Evolutionary conservation across 2,113 vertebrate species (phyloP), one percentile per base, ranked within the genome.

Genomic region (Crotalus horridus): DNA sequence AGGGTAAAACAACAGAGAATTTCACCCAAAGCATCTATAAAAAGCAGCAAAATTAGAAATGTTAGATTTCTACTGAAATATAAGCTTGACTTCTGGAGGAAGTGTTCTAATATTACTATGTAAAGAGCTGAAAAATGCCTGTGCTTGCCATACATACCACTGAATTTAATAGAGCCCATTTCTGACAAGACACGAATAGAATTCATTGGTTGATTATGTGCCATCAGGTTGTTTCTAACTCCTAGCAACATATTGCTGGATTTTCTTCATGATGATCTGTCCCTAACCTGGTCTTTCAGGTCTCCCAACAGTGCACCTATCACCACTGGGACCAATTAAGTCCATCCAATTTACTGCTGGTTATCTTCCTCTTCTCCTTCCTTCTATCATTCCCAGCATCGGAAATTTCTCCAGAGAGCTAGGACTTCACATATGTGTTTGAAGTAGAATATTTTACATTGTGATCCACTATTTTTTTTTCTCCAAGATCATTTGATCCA

Each of bases 401-500:
- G 0, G 12, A 17, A 12, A 6, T 69, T 69, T 69, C 12, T 69
- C 29, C 29, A 69, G 64, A 69, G 29, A 69, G 64, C 12, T n/a
- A 69, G 29, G 29, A 69, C n/a, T 69, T 69, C 29, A 15, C 64
- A 69, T n/a, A 69, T 15, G 12, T n/a, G 29, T 69, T 5, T n/a
- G 29, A 69, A 69, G 29, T 69, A 69, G n/a, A 6, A 74, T 74
- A 74, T 33, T 74, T 89, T 58, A 24, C 88, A 89, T 23, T 58
- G 4, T 15, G 23, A 58, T 74, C 33, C n/a, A 85, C 33, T 85
- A 29, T 9, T 29, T 46, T 20, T 51, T 39, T 26, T 9, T 20
- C 39, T 69, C 89, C 85, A 92, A 6, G 86, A 81, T 20, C 29
- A 6, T 92, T 93, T 95, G 53, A 48, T 46, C 91, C 55, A 85